Percentiles rank a stretch among this genome's conserved stretches.
These are phyloP conservation scores for Atrina japonica DNA, from an alignment of 2,888 invertebrate genomes.

Conservation along the genomic window DNA sequence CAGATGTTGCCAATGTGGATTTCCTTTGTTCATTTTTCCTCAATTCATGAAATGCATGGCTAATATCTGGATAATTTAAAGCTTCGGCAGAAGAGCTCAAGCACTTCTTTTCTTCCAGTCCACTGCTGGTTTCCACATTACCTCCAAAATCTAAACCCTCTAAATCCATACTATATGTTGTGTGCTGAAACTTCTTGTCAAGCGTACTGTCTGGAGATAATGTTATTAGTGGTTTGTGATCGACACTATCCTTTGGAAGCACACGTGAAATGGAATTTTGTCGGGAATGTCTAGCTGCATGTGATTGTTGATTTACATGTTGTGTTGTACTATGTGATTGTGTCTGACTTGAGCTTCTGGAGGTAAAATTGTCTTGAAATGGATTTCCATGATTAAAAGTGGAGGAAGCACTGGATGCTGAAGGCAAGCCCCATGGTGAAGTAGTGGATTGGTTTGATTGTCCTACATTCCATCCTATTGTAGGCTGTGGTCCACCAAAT, in stretches of 20 bases:
- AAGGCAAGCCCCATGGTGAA: too few species aligned
- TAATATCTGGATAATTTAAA: conserved; percentile 68
- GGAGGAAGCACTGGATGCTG: background rate
- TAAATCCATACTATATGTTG: conserved; percentile 59
- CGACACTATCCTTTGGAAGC: background rate
- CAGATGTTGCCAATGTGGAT: too few species aligned
- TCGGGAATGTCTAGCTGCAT: too few species aligned
- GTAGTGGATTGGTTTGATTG: too few species aligned
- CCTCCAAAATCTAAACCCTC: conserved; percentile 65
- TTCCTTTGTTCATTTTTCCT: conserved; percentile 4
- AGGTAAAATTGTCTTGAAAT: conserved; percentile 23
- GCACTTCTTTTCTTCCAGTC: conserved; percentile 17
- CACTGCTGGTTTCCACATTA: background rate
- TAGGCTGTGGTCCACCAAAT: too few species aligned
- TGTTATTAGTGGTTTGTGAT: conserved; percentile 42
- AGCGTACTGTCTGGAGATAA: conserved; percentile 41
- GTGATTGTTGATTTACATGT: too few species aligned
- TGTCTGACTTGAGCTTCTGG: background rate
- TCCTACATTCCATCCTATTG: too few species aligned
- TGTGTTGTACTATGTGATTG: background rate
- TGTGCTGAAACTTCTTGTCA: conserved; percentile 2
- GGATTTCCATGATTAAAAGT: conserved; percentile 8
- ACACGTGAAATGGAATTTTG: background rate
- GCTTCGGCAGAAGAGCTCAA: conserved; percentile 49
- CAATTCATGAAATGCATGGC: conserved; percentile 65